Evolutionary conservation across 2,113 vertebrate genomes (phyloP), one percentile per base, ranked within the genome.

Genomic region (Machaerirhynchus nigripectus): DNA sequence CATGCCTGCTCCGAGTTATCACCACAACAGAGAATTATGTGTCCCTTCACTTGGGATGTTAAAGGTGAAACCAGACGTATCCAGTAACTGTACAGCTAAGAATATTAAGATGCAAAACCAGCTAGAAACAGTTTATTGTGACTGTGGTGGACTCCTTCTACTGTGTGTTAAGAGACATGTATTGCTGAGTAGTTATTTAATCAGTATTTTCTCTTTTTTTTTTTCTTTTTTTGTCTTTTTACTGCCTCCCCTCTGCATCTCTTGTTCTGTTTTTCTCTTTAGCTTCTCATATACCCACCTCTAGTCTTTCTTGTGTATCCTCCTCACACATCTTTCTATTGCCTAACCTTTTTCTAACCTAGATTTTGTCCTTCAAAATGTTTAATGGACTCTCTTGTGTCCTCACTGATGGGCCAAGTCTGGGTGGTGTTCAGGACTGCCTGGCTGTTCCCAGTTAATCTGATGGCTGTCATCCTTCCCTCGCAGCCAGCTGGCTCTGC

Each of bases 401-500:
- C 61, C 78, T 47, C 23, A 60, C 4, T 23, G 52, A 73, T 73
- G 93, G 91, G 95, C 96, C 90, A 96, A 91, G 88, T 88, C 35
- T 46, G 55, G 89, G 15, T 90, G 75, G 18, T 85, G 70, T 18
- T 90, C 39, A 71, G 79, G 70, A 37, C n/a, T 79, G 86, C 42
- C 84, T 92, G 93, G 68, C 96, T 94, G 93, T 95, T 95, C 94
- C 63, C 94, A 68, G 93, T 65, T 44, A 10, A 78, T 52, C 87
- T 68, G 73, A 75, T 81, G 89, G 73, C 91, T 89, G 57, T 46
- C 84, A 64, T 78, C 74, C 61, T 57, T 24, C 35, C 39, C 69
- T 30, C 70, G 33, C 89, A 82, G 96, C 94, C 96, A 97, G 95
- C 96, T 97, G 95, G 91, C 96, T 71, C 40, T 42, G 50, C 23